Evolutionary conservation across 1,140 invertebrate species (phyloP), one percentile per base, ranked within the genome.

Genomic region (Ericerus pela): DNA sequence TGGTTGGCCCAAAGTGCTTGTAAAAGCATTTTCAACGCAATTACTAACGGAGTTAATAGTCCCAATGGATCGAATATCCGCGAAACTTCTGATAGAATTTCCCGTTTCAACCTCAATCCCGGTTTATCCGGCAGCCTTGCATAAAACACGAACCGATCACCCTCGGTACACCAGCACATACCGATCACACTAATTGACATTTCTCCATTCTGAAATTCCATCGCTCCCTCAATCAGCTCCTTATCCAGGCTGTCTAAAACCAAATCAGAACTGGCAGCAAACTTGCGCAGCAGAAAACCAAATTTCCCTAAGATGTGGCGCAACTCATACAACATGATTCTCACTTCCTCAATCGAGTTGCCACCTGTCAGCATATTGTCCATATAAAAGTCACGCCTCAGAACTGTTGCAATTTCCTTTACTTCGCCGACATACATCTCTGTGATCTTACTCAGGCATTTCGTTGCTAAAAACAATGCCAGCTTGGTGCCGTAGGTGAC

Each of bases 21-120:
- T 53, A 74, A 61, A 6, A 73, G 55, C 6, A 68, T 33, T 61
- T 74, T 74, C 1, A 66, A 60, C 24, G 52, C 57, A 1, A 65
- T 61, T 2, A 64, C 60, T 4, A 69, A 51, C 2, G 70, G 67
- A 1, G 65, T 56, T 0, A 71, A 20, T 60, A 66, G 67, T 1
- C 70, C 68, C 5, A 72, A 28, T 1, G 69, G 70, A 59, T 73
- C 70, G 59, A 67, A 73, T 26, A 74, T 58, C 20, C 62, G 63
- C 10, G 61, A 54, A 2, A 68, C 66, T 1, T 59, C 57, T 1
- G 68, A 68, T 6, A 71, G 29, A 1, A 70, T 22, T 6, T 28
- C 20, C 26, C 69, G 51, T 62, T 71, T 70, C 2, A 59, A 59
- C n/a, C 8, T 10, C 8, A n/a, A n/a, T 10, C 8, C 8, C 30